Evolutionary conservation across 2,888 invertebrate genomes (phyloP), one percentile per base, ranked within the genome.

Genomic region (Hypolimnas misippus): DNA sequence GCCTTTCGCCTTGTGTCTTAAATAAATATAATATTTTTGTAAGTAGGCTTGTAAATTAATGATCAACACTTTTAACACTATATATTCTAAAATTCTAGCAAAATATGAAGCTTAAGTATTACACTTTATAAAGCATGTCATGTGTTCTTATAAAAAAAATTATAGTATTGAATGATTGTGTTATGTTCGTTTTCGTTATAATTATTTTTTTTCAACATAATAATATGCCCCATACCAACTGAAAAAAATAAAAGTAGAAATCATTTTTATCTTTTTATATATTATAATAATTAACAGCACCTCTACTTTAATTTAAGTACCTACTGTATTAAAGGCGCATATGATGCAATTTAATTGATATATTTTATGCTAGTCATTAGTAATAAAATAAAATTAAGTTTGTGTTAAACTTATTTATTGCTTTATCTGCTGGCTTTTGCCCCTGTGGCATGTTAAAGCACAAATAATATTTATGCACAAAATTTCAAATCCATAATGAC

Each of bases 401-500:
- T 51, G 17, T 56, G n/a, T 40, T 55, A 46, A 25, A 35, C 12
- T 29, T 51, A 53, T 58, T 40, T 55, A 40, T 63, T 53, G 61
- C 55, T 64, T 63, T 58, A 58, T 49, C 42, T 64, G 53, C 61
- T 61, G 35, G 46, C 53, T 35, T 54, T 54, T 44, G 57, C 51
- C 60, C 44, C 25, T 16, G 61, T 62, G 46, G 42, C 59, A 57
- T 57, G 46, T 66, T 58, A 42, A 60, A 68, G 70, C 70, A 70
- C 70, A 71, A 72, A 72, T 58, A 55, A 62, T 63, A 68, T 62
- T 55, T 57, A 70, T 69, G 72, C 72, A 72, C 72, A 72, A 72
- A 66, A 57, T 50, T 62, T 57, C 40, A 66, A 67, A 60, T 62
- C 57, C 53, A 46, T 60, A 7, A 7, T 14, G 25, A 29, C 49